Conservation (phyloP, 2,888 invertebrate genomes). For the Drosophila maculinotata region DNA sequence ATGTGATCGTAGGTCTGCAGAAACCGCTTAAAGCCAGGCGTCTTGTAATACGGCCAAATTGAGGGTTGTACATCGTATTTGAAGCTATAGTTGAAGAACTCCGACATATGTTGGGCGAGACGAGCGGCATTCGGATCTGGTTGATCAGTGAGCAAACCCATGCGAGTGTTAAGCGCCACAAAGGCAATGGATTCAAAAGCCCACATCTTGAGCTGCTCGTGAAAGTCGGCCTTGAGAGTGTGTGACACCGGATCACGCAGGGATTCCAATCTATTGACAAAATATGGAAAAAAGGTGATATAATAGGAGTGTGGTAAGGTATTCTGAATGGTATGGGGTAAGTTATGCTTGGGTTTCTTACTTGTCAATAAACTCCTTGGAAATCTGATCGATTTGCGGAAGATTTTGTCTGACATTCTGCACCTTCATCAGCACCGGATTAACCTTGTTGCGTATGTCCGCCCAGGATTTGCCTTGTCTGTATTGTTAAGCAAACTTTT, state of each 20-base stretch:
- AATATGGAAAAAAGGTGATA: no score
- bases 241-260: slow-evolving; percentile 60
- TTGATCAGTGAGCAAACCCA: slow-evolving; percentile 68
- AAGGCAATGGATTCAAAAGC: slow-evolving; percentile 86
- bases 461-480: slow-evolving; percentile 89
- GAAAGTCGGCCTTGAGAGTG: slow-evolving; percentile 83
- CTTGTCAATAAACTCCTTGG: slow-evolving; percentile 78
- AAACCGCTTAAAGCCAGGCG: slow-evolving; percentile 76
- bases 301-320: no score
- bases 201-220: slow-evolving; percentile 87
- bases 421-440: slow-evolving; percentile 82
- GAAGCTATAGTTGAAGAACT: slow-evolving; percentile 74
- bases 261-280: slow-evolving; percentile 63
- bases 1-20: slow-evolving; percentile 77
- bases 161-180: slow-evolving; percentile 83
- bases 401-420: slow-evolving; percentile 77
- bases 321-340: no score
- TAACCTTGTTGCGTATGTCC: slow-evolving; percentile 87
- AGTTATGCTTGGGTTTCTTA: slow-evolving; percentile 18
- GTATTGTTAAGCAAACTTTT: not conserved
- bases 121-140: slow-evolving; percentile 68
- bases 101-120: slow-evolving; percentile 67
- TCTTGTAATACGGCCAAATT: slow-evolving; percentile 78
- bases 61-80: slow-evolving; percentile 82
- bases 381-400: slow-evolving; percentile 74